Conservation (phyloP, 2,888 invertebrate species). For the Eupithecia dodoneata region DNA sequence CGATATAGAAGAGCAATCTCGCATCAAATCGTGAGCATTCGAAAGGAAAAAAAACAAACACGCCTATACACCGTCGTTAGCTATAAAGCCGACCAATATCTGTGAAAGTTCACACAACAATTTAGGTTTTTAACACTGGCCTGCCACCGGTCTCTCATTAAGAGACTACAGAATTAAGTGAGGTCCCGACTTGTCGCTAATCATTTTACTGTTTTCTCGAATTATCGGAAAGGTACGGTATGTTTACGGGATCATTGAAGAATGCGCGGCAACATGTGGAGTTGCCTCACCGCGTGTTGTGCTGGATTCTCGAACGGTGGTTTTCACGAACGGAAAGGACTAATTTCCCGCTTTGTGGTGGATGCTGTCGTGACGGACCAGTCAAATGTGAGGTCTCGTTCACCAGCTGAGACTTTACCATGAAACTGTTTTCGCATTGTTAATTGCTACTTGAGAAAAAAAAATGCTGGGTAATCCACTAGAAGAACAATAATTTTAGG, state of each 20-base stretch:
- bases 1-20: conserved; percentile 57
- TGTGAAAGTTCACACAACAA: conserved; percentile 84
- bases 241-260: conserved; percentile 46
- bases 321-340: conserved; percentile 19
- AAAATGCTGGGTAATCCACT: too few relatives aligned
- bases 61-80: conserved; percentile 54
- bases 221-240: conserved; percentile 56
- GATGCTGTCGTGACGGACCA: conserved; percentile 23
- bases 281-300: conserved; percentile 26
- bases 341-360: conserved; percentile 22
- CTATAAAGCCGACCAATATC: conserved; percentile 74
- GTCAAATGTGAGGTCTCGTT: conserved; percentile 31
- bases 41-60: conserved; percentile 59
- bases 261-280: conserved; percentile 37
- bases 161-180: conserved; percentile 48
- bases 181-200: conserved; percentile 69
- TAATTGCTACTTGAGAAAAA: not conserved
- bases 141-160: conserved; percentile 76
- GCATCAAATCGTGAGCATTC: conserved; percentile 55
- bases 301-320: conserved; percentile 12
- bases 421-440: conserved; percentile 1
- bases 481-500: too few relatives aligned
- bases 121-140: conserved; percentile 80
- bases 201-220: conserved; percentile 73
- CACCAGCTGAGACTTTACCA: not conserved